Percentiles rank a stretch among this genome's conserved stretches.
Conservation (phyloP, 2,113 vertebrate genomes). For the Circaetus cinerascens region DNA sequence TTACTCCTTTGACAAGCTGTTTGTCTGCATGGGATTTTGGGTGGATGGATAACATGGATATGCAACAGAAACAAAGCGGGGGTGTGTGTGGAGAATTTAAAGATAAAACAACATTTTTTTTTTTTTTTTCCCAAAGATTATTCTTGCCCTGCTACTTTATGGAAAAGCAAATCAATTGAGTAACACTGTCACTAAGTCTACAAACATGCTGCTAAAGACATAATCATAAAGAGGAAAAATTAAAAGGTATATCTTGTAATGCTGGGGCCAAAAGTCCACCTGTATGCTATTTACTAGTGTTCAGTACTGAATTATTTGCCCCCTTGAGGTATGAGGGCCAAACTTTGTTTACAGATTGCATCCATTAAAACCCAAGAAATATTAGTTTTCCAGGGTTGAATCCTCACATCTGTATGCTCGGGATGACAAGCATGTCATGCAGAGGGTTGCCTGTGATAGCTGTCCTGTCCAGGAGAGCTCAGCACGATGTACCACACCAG, state of each 20-base stretch:
- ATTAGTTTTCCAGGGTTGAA: background rate
- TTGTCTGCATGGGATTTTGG: background rate
- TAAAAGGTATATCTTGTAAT: background rate
- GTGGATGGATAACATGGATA: background rate
- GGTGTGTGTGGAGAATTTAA: background rate
- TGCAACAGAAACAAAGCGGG: fast-evolving
- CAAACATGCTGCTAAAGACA: background rate
- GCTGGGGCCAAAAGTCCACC: background rate
- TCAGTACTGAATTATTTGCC: background rate
- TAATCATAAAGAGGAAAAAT: background rate
- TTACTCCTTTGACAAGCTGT: background rate
- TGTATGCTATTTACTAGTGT: background rate
- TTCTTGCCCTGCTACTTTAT: background rate
- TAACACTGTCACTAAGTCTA: background rate
- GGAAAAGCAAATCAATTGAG: background rate
- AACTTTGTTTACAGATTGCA: background rate
- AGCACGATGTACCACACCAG: fast-evolving
- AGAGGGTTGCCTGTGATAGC: background rate
- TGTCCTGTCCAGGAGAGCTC: background rate
- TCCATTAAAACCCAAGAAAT: background rate
- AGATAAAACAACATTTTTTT: background rate
- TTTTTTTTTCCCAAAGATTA: background rate
- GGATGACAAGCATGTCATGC: background rate
- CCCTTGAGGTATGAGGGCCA: background rate
- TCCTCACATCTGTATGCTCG: fast-evolving